phyloP scores from a whole-genome alignment of 2,888 invertebrate species.

The Caenorhabditis zanzibari region DNA sequence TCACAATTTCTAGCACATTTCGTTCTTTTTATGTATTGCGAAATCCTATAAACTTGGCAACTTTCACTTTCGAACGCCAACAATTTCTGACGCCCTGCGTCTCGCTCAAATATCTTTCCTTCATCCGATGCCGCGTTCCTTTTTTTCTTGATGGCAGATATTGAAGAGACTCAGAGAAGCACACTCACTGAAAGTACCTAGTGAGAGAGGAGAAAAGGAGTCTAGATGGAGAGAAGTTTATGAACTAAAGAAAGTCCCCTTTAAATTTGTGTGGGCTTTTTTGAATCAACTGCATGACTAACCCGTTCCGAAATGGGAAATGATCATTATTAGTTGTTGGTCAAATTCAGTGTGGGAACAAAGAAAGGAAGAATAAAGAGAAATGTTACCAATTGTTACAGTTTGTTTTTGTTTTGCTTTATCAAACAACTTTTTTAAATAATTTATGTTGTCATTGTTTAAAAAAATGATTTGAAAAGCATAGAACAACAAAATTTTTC shows the following conservation, averaged over 20 bases:
- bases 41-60: not conserved
- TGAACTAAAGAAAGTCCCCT: not conserved
- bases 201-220: not conserved
- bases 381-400: slow-evolving; percentile 36
- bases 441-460: not conserved
- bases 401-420: slow-evolving; percentile 27
- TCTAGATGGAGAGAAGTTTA: not conserved
- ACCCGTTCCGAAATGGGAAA: slow-evolving; percentile 16
- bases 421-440: not conserved
- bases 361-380: slow-evolving; percentile 3
- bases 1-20: not conserved
- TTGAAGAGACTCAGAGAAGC: no score
- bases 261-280: not conserved
- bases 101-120: not conserved
- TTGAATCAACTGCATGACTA: not conserved
- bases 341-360: slow-evolving; percentile 27
- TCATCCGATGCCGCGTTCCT: no score
- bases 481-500: no score
- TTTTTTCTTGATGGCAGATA: not conserved
- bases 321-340: slow-evolving; percentile 26
- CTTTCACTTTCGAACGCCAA: slow-evolving; percentile 27
- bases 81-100: slow-evolving; percentile 26
- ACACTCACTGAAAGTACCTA: not conserved
- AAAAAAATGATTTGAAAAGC: not conserved
- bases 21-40: slow-evolving; percentile 4